These are phyloP conservation scores for Thunnus thynnus DNA, from an alignment of 2,113 vertebrate species.

Conservation along the genomic window DNA sequence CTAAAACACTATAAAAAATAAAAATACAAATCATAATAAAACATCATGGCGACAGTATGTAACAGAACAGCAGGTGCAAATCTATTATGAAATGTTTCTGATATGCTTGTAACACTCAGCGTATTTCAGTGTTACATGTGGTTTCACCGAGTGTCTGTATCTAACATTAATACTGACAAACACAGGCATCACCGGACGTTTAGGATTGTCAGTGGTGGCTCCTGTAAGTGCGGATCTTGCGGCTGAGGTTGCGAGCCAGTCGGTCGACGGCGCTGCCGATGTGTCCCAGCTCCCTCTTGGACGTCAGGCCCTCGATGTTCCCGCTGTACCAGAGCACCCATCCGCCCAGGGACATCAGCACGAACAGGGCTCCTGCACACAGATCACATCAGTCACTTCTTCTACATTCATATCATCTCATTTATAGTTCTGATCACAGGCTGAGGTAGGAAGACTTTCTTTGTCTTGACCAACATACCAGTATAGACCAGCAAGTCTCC, in stretches of 20 bases:
- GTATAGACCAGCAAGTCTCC: slow-evolving; percentile 92
- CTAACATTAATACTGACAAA: slow-evolving; percentile 40
- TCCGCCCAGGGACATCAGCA: slow-evolving; percentile 88
- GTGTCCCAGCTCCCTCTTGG: slow-evolving; percentile 78
- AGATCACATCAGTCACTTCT: background rate
- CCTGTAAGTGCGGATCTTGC: slow-evolving; percentile 75
- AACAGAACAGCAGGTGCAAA: background rate
- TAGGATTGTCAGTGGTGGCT: slow-evolving; percentile 38
- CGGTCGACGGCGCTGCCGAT: slow-evolving; percentile 82
- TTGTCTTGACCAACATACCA: slow-evolving; percentile 30
- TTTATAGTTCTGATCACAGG: background rate
- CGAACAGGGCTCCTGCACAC: slow-evolving; percentile 85
- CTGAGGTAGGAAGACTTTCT: background rate
- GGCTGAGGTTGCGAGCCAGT: slow-evolving; percentile 83
- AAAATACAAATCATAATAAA: slow-evolving; percentile 1
- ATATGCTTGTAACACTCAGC: slow-evolving; percentile 16
- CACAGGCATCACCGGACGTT: accelerated
- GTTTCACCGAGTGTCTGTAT: background rate
- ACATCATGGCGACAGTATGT: background rate
- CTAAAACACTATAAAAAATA: slow-evolving; percentile 6
- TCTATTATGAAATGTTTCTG: slow-evolving; percentile 27
- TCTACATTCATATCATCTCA: background rate
- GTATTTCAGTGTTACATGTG: background rate
- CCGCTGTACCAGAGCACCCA: slow-evolving; percentile 96
- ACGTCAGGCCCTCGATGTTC: slow-evolving; percentile 88